Base-by-base conservation (phyloP, 2,888 invertebrate genomes). In the Tetragonisca angustula region DNA sequence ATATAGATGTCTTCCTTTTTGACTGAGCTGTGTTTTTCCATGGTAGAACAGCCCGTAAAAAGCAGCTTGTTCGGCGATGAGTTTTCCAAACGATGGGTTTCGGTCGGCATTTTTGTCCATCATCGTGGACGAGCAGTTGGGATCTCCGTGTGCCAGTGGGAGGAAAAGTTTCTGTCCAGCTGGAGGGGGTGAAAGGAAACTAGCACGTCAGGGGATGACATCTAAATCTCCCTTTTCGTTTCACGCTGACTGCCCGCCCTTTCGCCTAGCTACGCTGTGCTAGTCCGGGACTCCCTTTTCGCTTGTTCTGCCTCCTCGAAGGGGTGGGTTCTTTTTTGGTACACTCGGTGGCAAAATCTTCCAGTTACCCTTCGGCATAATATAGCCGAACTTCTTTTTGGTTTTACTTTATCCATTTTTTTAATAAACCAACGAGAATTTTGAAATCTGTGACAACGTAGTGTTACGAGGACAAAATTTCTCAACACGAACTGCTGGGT, bases 191-290 rank as follows among this genome's bases (percentile, higher is more conserved):
- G 84, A 90, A 91, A 91, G 90, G 83, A 88, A 88, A 88, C 86
- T 79, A 86, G 88, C 90, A 90, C 90, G 92, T 92, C 93, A 92
- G 92, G 92, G 94, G 93, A 94, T 94, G 94, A 94, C 91, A 92
- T 94, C 94, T 94, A 93, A 94, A 94, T 94, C 92, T 92, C 91
- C 91, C 92, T 91, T 91, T 91, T 91, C 92, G 91, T 91, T 93
- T 91, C 92, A 90, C 88, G 89, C 92, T 91, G 88, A 91, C 91
- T 93, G 92, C 92, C 94, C 94, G 94, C 94, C 94, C 94, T 93
- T 93, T 91, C 89, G 90, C 90, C 90, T 89, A 87, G 90, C 91
- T 91, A 89, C 90, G 91, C 89, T 92, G 9, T 43, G 83, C 76
- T 87, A 83, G 87, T 87, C 11, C 81, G 77, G 87, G 87, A 89